Evolutionary conservation across 1,140 invertebrate species (phyloP).

Genomic region (Brachionus angularis): DNA sequence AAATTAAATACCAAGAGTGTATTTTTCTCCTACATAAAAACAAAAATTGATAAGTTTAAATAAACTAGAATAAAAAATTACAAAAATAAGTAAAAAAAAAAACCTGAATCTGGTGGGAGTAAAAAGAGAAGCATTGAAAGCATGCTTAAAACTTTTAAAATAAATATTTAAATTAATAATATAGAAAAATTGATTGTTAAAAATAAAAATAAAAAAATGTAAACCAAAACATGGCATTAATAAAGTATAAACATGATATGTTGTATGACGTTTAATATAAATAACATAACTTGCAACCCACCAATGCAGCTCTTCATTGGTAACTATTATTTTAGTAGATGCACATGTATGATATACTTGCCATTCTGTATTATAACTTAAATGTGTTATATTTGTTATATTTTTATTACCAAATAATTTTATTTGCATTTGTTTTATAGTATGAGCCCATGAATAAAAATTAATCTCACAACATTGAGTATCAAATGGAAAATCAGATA

Average conservation of each 20-base stretch:
- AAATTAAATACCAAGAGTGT: slow-evolving; percentile 26
- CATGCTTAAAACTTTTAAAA: slow-evolving; percentile 33
- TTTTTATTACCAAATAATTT: slow-evolving; percentile 27
- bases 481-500: slow-evolving; percentile 43
- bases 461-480: slow-evolving; percentile 41
- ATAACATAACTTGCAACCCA: slow-evolving; percentile 35
- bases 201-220: not conserved
- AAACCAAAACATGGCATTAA: slow-evolving; percentile 43
- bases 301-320: slow-evolving; percentile 36
- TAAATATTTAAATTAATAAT: not conserved
- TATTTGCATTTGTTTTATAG: slow-evolving; percentile 42
- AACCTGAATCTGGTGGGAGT: slow-evolving; percentile 39
- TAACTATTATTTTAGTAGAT: slow-evolving; percentile 21
- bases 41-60: not conserved
- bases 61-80: not conserved
- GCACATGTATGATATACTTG: slow-evolving; percentile 43
- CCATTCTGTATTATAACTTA: slow-evolving; percentile 43
- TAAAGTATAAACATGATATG: slow-evolving; percentile 34
- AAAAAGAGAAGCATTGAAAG: slow-evolving; percentile 38
- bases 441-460: slow-evolving; percentile 44
- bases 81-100: too few relatives aligned
- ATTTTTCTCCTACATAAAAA: slow-evolving; percentile 32
- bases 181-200: not conserved
- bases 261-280: slow-evolving; percentile 38
- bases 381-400: slow-evolving; percentile 34